A percentile compares a stretch with the other conserved stretches of the same genome.
These are phyloP conservation scores for Platyscapa corneri DNA, from an alignment of 1,140 invertebrate species.

Conservation along the genomic window DNA sequence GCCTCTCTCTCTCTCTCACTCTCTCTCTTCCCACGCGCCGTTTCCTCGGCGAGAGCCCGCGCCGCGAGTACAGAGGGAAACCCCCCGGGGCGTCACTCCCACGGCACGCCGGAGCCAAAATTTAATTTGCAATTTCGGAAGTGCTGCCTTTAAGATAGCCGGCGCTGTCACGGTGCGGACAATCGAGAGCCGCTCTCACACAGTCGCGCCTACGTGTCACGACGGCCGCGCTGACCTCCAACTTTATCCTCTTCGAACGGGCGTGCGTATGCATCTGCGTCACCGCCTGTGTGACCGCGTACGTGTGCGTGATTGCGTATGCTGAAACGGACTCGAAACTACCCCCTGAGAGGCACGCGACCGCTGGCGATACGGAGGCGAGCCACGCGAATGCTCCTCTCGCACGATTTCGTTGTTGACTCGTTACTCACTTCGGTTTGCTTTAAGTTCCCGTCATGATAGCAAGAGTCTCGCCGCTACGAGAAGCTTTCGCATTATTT, in stretches of 20 bases:
- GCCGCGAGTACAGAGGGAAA: constrained; percentile 44
- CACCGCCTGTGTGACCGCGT: neutral
- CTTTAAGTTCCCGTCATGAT: too few species aligned
- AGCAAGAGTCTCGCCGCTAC: too few species aligned
- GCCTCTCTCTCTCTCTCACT: neutral
- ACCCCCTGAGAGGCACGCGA: constrained; percentile 51
- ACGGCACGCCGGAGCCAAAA: constrained; percentile 56
- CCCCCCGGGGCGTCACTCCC: constrained; percentile 51
- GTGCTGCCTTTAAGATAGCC: constrained; percentile 53
- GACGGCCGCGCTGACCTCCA: neutral
- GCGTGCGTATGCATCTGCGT: neutral
- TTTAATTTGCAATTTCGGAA: constrained; percentile 70
- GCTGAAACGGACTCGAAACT: constrained; percentile 36
- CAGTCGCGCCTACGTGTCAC: neutral
- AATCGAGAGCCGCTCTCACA: neutral
- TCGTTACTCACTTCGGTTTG: neutral
- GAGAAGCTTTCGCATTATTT: too few species aligned
- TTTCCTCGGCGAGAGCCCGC: neutral
- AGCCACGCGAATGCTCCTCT: constrained; percentile 55
- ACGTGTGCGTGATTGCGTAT: neutral
- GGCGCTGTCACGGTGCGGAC: neutral
- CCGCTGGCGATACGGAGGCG: constrained; percentile 39
- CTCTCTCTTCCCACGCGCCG: neutral
- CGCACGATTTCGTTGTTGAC: neutral
- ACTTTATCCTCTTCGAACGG: neutral